A percentile compares a stretch with the other conserved stretches of the same genome.
Conservation (phyloP, 2,797 vertebrate species). For the Cuculus canorus region DNA sequence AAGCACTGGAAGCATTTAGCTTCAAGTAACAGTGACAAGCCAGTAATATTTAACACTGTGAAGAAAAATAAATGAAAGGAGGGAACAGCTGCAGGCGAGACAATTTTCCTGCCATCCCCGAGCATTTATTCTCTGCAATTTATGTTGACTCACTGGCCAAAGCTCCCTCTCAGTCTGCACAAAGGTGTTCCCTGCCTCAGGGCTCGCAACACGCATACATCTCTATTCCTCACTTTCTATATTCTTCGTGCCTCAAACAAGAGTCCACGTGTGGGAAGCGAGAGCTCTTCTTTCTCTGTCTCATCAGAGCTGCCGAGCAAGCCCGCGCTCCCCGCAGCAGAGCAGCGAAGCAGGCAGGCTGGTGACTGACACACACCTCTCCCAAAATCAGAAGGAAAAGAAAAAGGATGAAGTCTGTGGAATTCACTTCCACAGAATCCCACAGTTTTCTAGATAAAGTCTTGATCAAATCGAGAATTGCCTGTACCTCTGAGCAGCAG, state of each 20-base stretch:
- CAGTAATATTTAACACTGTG: slow-evolving; percentile 31
- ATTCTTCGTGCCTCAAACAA: not conserved
- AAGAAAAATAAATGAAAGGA: slow-evolving; percentile 38
- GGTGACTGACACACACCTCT: not conserved
- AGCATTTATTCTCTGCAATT: slow-evolving; percentile 41
- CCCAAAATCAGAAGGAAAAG: not conserved
- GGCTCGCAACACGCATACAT: not conserved
- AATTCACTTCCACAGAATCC: slow-evolving; percentile 28
- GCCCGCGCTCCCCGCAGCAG: not conserved
- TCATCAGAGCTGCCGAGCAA: not conserved
- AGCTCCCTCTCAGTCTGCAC: not conserved
- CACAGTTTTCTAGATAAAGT: not conserved
- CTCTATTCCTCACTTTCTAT: not conserved
- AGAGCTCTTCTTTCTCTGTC: not conserved
- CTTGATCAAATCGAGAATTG: not conserved
- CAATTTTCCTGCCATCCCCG: slow-evolving; percentile 34
- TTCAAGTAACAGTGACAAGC: not conserved
- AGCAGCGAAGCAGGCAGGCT: slow-evolving; percentile 3
- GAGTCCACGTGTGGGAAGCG: not conserved
- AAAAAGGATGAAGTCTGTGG: slow-evolving; percentile 4
- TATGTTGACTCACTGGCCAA: slow-evolving; percentile 12
- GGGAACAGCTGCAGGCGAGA: slow-evolving; percentile 35
- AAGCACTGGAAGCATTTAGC: not conserved
- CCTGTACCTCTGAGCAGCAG: not conserved
- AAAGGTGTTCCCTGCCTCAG: slow-evolving; percentile 41